phyloP scores from a whole-genome alignment of 2,888 invertebrate species.

The Tubiluchus corallicola region DNA sequence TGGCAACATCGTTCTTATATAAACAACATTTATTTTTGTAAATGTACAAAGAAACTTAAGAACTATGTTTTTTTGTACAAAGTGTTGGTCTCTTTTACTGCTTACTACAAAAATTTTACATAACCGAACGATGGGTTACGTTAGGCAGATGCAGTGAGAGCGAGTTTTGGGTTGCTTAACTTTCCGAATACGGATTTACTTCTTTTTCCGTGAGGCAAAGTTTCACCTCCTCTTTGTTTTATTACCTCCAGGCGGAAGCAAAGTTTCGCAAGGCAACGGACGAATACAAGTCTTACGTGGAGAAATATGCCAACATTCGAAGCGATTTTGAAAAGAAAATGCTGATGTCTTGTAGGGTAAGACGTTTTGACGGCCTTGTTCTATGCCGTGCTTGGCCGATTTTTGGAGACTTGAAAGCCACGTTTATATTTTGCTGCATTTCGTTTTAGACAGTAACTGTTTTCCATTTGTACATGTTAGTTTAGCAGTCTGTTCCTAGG shows the following conservation, averaged over 20 bases:
- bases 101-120: no score
- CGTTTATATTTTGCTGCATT: slow-evolving; percentile 12
- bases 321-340: slow-evolving; percentile 90
- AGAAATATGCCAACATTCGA: slow-evolving; percentile 75
- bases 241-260: slow-evolving; percentile 54
- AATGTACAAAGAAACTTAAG: no score
- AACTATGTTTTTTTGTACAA: slow-evolving; percentile 7
- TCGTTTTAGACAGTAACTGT: not conserved
- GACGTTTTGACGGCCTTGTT: slow-evolving; percentile 9
- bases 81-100: slow-evolving; percentile 6
- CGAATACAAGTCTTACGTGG: slow-evolving; percentile 73
- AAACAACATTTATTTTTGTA: no score
- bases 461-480: no score
- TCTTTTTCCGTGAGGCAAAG: no score
- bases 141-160: no score
- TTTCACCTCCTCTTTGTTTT: no score
- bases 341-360: slow-evolving; percentile 36
- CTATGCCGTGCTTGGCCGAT: slow-evolving; percentile 18
- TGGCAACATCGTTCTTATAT: no score
- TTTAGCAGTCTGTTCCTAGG: no score
- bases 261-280: slow-evolving; percentile 79
- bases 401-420: slow-evolving; percentile 16
- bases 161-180: no score
- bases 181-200: no score
- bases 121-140: no score